phyloP scores from a whole-genome alignment of 2,888 invertebrate genomes.

The Sipha maydis region DNA sequence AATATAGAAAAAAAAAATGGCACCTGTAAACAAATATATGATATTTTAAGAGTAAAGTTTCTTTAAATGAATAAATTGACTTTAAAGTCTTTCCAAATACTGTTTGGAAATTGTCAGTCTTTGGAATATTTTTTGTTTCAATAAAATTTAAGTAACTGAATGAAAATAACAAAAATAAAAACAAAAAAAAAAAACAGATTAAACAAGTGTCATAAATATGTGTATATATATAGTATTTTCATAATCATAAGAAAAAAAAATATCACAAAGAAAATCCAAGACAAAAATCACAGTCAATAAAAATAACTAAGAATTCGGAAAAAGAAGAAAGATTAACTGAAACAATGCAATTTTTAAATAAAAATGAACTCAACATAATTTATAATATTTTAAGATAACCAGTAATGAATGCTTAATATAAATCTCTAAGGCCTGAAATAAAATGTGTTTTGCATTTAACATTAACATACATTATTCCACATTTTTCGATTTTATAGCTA shows the following conservation, averaged over 20 bases:
- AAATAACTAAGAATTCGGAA: constrained; percentile 56
- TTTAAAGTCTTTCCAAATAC: constrained; percentile 61
- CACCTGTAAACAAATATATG: constrained; percentile 59
- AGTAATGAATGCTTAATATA: neutral
- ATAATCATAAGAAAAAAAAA: constrained; percentile 45
- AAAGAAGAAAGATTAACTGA: constrained; percentile 23
- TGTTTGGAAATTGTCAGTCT: constrained; percentile 61
- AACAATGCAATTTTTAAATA: constrained; percentile 27
- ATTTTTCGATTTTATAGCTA: constrained; percentile 5
- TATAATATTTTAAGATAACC: neutral
- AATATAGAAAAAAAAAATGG: constrained; percentile 56
- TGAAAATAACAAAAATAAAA: constrained; percentile 25
- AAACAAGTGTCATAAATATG: too few relatives aligned
- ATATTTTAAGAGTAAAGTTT: constrained; percentile 50
- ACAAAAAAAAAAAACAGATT: neutral
- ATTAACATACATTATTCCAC: constrained; percentile 45
- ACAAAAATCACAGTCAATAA: constrained; percentile 60
- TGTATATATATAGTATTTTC: constrained; percentile 1
- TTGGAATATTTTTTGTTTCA: constrained; percentile 59
- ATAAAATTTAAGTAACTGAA: constrained; percentile 60
- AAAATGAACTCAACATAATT: constrained; percentile 17
- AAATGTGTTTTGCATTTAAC: neutral
- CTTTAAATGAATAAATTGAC: constrained; percentile 54
- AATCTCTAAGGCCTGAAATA: neutral
- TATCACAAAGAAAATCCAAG: constrained; percentile 60